A percentile compares a stretch with the other conserved stretches of the same genome.
These are phyloP conservation scores for Oscheius sp. DNA, from an alignment of 2,888 invertebrate species.

Conservation along the genomic window DNA sequence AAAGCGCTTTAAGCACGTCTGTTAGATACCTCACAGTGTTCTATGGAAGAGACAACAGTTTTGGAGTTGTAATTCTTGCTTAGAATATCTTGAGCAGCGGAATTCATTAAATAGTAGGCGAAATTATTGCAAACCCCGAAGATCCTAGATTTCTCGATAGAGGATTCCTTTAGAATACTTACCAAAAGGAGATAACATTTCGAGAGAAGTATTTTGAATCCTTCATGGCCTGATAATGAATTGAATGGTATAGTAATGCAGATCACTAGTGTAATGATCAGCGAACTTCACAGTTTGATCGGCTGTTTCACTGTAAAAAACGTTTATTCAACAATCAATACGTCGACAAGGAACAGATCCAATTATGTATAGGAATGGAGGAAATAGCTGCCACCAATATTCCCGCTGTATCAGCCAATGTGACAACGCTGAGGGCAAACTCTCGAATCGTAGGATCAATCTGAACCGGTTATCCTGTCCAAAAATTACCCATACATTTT, in stretches of 20 bases:
- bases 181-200: conserved; percentile 5
- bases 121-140: conserved; percentile 27
- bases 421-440: conserved; percentile 18
- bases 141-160: conserved; percentile 4
- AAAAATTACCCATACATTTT: conserved; percentile 1
- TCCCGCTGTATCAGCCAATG: conserved; percentile 23
- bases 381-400: conserved; percentile 18
- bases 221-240: too few relatives aligned
- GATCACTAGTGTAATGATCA: too few relatives aligned
- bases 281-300: too few relatives aligned
- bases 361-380: conserved; percentile 24
- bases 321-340: too few relatives aligned
- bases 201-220: too few relatives aligned
- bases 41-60: neutral
- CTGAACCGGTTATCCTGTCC: neutral
- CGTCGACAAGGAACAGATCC: too few relatives aligned
- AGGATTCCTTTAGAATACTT: neutral
- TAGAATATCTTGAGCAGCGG: conserved; percentile 24
- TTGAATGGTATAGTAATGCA: too few relatives aligned
- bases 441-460: conserved; percentile 16
- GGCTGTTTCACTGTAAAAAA: too few relatives aligned
- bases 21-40: conserved; percentile 8
- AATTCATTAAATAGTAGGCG: conserved; percentile 21
- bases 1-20: neutral
- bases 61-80: neutral